These are phyloP conservation scores for Mesocentrotus franciscanus DNA, from an alignment of 53 echinoderm and acorn worm species.

Conservation along the genomic window DNA sequence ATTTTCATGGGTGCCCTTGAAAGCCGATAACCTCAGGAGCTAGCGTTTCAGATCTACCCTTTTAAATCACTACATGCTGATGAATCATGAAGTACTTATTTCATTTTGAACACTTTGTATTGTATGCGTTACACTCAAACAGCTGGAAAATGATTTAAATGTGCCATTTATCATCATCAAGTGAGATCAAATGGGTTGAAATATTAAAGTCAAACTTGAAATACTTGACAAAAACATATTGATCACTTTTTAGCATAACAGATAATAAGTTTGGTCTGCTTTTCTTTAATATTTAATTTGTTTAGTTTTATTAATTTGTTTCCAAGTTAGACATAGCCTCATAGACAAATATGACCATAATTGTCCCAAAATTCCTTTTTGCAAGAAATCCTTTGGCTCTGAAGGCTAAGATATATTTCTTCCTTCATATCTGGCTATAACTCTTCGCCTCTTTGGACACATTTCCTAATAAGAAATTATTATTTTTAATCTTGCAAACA, in stretches of 20 bases:
- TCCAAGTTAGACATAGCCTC: neutral
- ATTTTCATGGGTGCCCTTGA: constrained; percentile 49
- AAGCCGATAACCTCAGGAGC: constrained; percentile 25
- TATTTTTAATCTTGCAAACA: no score
- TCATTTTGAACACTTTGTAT: neutral
- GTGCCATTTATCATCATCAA: neutral
- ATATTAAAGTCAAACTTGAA: neutral
- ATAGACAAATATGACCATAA: no score
- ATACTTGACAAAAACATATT: neutral
- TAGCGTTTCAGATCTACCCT: constrained; percentile 38
- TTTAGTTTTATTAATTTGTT: neutral
- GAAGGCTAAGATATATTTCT: no score
- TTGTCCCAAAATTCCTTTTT: no score
- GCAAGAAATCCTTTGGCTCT: no score
- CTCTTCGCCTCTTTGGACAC: no score
- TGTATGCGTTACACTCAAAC: constrained; percentile 7
- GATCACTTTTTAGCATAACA: neutral
- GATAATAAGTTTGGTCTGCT: neutral
- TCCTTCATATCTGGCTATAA: no score
- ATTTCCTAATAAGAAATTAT: no score
- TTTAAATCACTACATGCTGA: neutral
- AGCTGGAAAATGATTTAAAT: neutral
- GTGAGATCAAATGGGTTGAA: neutral
- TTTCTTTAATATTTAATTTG: neutral
- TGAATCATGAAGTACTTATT: constrained; percentile 17